Percentiles rank a stretch among this genome's conserved stretches.
phyloP scores from a whole-genome alignment of 2,888 invertebrate genomes.

The Gasteruption jaculator region DNA sequence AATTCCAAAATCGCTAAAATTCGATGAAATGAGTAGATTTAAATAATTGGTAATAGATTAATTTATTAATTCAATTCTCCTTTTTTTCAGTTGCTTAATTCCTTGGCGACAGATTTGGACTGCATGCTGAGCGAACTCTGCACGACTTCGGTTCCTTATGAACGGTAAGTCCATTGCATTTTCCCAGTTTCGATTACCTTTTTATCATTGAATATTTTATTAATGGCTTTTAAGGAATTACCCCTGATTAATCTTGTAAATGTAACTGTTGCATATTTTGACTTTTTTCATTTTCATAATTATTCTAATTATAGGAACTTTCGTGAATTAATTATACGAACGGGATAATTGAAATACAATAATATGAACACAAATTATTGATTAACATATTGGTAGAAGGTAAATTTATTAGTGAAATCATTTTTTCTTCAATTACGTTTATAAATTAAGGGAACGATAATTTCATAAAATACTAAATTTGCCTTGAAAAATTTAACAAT shows the following conservation, averaged over 20 bases:
- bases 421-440: too few species aligned
- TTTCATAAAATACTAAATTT: too few species aligned
- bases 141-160: slow-evolving; percentile 57
- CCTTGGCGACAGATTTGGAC: slow-evolving; percentile 79
- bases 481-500: too few species aligned
- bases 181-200: slow-evolving; percentile 17
- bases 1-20: too few species aligned
- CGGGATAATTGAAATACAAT: too few species aligned
- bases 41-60: not conserved
- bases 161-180: slow-evolving; percentile 36
- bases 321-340: too few species aligned
- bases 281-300: not conserved
- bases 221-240: not conserved
- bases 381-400: too few species aligned
- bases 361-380: too few species aligned
- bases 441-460: too few species aligned
- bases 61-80: slow-evolving; percentile 17
- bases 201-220: slow-evolving; percentile 10
- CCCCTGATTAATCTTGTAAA: not conserved
- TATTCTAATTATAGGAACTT: too few species aligned
- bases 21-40: not conserved
- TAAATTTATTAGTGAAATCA: too few species aligned
- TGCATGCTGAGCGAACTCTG: slow-evolving; percentile 81
- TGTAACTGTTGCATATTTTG: not conserved
- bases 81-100: slow-evolving; percentile 70